A percentile compares a stretch with the other conserved stretches of the same genome.
These are phyloP conservation scores for Virgularia gustaviana DNA, from an alignment of 92 coral and sea anemone species.

Conservation along the genomic window DNA sequence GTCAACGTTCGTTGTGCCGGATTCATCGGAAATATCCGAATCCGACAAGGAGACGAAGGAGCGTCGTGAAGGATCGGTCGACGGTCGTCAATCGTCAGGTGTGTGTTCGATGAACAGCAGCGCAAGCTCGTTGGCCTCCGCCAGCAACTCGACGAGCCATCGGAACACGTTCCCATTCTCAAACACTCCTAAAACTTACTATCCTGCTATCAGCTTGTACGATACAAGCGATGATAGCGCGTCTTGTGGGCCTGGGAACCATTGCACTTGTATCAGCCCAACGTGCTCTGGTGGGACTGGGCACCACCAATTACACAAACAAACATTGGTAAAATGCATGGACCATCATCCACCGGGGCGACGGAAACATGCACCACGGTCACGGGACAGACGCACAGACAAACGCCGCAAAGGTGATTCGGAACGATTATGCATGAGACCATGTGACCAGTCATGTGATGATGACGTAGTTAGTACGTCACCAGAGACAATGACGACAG, in stretches of 20 bases:
- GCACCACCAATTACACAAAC: neutral
- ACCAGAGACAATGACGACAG: too few species aligned
- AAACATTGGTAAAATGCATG: neutral
- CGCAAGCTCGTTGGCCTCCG: slow-evolving; percentile 18
- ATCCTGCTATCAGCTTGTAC: neutral
- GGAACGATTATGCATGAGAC: slow-evolving; percentile 1
- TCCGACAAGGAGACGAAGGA: neutral
- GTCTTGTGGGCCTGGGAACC: neutral
- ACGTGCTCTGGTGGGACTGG: too few species aligned
- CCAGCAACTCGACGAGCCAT: neutral
- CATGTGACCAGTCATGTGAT: too few species aligned
- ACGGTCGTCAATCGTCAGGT: slow-evolving; percentile 35
- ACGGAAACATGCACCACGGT: slow-evolving; percentile 25
- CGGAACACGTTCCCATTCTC: slow-evolving; percentile 26
- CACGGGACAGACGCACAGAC: slow-evolving; percentile 26
- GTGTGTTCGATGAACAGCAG: slow-evolving; percentile 39
- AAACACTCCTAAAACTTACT: neutral
- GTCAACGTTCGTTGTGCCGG: slow-evolving; percentile 25
- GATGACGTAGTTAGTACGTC: too few species aligned
- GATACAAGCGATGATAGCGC: neutral
- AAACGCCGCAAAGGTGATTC: slow-evolving; percentile 14
- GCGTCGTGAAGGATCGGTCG: slow-evolving; percentile 20
- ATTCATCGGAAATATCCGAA: slow-evolving; percentile 20
- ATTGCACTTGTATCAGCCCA: too few species aligned
- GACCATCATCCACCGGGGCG: slow-evolving; percentile 7